phyloP scores from a whole-genome alignment of 2,113 vertebrate genomes.

The Pelvicachromis taeniatus region DNA sequence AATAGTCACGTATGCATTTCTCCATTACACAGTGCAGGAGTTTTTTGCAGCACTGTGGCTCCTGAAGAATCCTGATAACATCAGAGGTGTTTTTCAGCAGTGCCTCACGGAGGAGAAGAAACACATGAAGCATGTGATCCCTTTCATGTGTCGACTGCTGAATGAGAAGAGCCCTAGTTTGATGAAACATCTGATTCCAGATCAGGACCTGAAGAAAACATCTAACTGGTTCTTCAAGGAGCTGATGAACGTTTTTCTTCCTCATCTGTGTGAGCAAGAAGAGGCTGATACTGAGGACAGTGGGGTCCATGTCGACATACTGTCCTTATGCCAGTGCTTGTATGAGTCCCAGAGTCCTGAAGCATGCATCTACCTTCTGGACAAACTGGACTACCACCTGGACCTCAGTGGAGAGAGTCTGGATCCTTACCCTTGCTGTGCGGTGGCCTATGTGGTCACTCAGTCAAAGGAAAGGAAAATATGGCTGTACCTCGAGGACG shows the following conservation, averaged over 20 bases:
- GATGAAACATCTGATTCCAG: background rate
- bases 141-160: conserved; percentile 12
- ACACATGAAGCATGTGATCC: conserved; percentile 34
- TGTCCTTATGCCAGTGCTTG: conserved; percentile 16
- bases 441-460: conserved; percentile 6
- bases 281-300: background rate
- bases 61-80: too few species aligned
- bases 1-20: background rate
- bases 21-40: too few species aligned
- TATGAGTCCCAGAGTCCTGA: conserved; percentile 30
- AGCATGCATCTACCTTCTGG: background rate
- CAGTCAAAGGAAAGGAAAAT: conserved; percentile 4
- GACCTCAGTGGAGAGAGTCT: background rate
- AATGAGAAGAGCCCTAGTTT: background rate
- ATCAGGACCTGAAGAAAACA: background rate
- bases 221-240: background rate
- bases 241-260: background rate
- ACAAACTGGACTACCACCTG: background rate
- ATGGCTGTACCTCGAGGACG: background rate
- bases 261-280: background rate
- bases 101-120: background rate
- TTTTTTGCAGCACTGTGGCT: too few species aligned
- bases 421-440: background rate
- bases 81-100: too few species aligned
- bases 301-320: background rate